Conservation (phyloP, 53 echinoderm and acorn worm species). For the Astropecten irregularis region DNA sequence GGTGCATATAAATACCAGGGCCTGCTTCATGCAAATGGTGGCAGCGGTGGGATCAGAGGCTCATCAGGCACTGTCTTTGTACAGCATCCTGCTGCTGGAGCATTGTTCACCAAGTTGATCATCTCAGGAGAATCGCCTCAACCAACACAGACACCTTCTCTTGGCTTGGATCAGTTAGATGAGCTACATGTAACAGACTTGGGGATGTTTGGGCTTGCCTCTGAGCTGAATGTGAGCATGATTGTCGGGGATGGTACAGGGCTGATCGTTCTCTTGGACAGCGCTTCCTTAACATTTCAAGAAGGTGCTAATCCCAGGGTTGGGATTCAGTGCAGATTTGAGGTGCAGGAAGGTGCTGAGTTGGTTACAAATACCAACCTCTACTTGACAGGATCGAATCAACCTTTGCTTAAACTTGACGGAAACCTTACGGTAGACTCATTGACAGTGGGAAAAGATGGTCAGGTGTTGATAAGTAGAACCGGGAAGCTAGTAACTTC, state of each 20-base stretch:
- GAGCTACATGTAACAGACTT: conserved; percentile 58
- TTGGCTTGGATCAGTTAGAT: conserved; percentile 45
- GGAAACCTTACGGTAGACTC: conserved; percentile 61
- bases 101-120: conserved; percentile 39
- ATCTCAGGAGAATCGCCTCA: conserved; percentile 52
- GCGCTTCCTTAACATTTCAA: conserved; percentile 31
- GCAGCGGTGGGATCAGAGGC: conserved; percentile 47
- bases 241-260: conserved; percentile 75
- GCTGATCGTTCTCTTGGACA: conserved; percentile 35
- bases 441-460: conserved; percentile 47
- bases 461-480: not conserved
- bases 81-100: conserved; percentile 26
- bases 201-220: conserved; percentile 55
- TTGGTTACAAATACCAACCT: conserved; percentile 28
- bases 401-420: conserved; percentile 50
- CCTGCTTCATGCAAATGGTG: conserved; percentile 58
- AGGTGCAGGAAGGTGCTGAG: conserved; percentile 53
- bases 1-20: conserved; percentile 48
- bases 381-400: conserved; percentile 40
- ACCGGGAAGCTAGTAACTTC: conserved; percentile 11
- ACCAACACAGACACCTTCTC: conserved; percentile 53
- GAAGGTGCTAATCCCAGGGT: not conserved
- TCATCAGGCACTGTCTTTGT: conserved; percentile 71
- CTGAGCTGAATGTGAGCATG: conserved; percentile 32
- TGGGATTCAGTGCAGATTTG: conserved; percentile 71